phyloP scores from a whole-genome alignment of 2,888 invertebrate genomes.

The Sericinus montela region DNA sequence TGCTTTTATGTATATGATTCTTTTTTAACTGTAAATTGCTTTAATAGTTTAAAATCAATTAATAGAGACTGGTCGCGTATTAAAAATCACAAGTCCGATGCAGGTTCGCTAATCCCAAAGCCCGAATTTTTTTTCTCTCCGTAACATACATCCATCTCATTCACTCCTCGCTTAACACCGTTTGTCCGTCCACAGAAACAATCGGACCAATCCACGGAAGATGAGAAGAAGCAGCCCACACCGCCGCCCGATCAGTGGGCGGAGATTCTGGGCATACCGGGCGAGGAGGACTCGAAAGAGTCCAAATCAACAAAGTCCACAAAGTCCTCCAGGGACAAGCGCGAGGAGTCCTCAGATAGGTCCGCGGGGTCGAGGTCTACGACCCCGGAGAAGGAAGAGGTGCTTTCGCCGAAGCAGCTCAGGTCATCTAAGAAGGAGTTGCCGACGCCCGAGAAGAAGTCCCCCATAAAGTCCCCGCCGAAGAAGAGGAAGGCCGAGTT shows the following conservation, averaged over 20 bases:
- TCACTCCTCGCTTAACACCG: constrained; percentile 22
- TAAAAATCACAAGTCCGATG: constrained; percentile 41
- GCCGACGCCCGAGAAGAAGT: constrained; percentile 41
- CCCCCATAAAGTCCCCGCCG: constrained; percentile 49
- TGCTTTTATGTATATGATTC: too few species aligned
- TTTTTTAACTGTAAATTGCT: too few species aligned
- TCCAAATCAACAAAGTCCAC: constrained; percentile 24
- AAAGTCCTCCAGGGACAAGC: constrained; percentile 26
- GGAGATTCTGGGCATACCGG: constrained; percentile 68
- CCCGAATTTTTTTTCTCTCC: background rate
- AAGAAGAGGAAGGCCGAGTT: constrained; percentile 55
- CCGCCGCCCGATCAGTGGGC: constrained; percentile 73
- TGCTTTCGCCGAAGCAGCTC: constrained; percentile 52
- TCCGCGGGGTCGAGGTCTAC: constrained; percentile 28
- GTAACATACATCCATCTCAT: background rate
- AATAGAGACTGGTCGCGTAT: too few species aligned
- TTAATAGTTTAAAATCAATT: too few species aligned
- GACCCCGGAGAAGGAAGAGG: constrained; percentile 42
- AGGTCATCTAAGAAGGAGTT: constrained; percentile 57
- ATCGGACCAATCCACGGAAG: constrained; percentile 40
- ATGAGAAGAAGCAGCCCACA: constrained; percentile 62
- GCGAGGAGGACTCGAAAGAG: constrained; percentile 37
- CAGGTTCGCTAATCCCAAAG: constrained; percentile 41
- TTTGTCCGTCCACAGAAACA: constrained; percentile 34
- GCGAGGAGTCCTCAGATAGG: constrained; percentile 27